phyloP scores from a whole-genome alignment of 2,113 vertebrate species.

The Noturus placidus region DNA sequence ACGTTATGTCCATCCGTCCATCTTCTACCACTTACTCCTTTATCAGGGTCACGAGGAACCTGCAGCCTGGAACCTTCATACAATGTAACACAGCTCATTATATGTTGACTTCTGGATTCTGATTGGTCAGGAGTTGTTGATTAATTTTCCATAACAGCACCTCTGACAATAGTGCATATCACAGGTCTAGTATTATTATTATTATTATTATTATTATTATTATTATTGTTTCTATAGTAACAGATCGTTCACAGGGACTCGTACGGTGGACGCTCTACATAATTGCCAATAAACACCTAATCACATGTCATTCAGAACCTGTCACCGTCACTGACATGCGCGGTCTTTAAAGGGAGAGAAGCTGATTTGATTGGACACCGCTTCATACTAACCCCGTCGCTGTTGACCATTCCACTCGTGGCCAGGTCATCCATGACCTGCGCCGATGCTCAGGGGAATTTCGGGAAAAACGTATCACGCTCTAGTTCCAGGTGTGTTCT shows the following conservation, averaged over 20 bases:
- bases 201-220: no score
- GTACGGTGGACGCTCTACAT: no score
- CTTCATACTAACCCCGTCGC: background rate
- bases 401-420: no score
- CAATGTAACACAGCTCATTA: background rate
- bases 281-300: no score
- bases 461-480: no score
- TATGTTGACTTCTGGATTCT: background rate
- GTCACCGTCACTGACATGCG: no score
- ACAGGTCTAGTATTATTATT: no score
- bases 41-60: no score
- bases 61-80: no score
- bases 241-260: background rate
- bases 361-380: background rate
- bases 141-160: background rate
- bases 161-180: no score
- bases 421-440: background rate
- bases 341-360: background rate
- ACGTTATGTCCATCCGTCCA: background rate
- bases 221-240: background rate
- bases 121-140: background rate
- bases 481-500: background rate
- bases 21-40: no score
- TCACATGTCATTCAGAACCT: background rate
- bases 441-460: background rate